Conservation (phyloP, 2,888 invertebrate species). For the Odontothrips loti region DNA sequence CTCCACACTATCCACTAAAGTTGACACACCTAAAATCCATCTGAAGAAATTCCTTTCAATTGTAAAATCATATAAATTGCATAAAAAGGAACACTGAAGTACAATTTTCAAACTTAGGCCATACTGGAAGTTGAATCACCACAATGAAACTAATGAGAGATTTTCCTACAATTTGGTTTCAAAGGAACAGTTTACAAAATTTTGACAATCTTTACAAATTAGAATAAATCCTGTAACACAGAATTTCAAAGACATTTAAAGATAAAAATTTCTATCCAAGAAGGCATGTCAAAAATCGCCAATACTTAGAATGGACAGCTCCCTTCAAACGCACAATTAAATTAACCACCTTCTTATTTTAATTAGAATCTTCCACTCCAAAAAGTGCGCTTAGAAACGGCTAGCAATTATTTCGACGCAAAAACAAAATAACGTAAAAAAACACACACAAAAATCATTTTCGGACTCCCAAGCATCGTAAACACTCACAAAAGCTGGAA, state of each 20-base stretch:
- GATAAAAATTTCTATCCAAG: no score
- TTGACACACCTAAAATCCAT: no score
- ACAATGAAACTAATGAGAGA: not conserved
- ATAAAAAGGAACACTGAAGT: not conserved
- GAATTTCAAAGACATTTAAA: no score
- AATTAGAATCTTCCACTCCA: not conserved
- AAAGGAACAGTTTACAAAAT: not conserved
- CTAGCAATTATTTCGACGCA: not conserved
- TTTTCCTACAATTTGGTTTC: not conserved
- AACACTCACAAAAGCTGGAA: conserved; percentile 20
- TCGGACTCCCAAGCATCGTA: conserved; percentile 14
- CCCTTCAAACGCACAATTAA: no score
- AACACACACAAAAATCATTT: conserved; percentile 8
- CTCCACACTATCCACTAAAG: no score
- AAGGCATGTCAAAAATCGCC: no score
- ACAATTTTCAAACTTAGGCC: not conserved
- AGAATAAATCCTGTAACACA: no score
- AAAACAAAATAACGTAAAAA: conserved; percentile 29
- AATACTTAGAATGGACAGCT: no score
- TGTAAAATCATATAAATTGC: no score
- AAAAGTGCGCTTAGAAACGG: not conserved
- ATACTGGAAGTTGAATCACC: no score
- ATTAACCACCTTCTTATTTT: no score
- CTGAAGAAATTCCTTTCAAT: no score
- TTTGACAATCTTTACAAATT: not conserved